Evolutionary conservation across 2,113 vertebrate genomes (phyloP).

Genomic region (Xiphophorus hellerii): DNA sequence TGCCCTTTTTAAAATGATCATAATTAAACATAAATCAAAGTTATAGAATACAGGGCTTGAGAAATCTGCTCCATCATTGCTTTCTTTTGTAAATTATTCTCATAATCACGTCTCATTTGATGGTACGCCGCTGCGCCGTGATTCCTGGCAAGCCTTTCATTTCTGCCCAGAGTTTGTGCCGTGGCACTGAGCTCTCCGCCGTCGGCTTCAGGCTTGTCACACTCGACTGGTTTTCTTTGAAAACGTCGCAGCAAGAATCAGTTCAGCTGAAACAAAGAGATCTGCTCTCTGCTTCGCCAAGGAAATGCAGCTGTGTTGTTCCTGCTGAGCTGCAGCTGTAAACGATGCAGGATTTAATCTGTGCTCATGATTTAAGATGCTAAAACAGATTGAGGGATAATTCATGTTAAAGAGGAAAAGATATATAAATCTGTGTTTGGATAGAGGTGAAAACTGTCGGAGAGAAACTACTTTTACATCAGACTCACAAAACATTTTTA

Average conservation of each 20-base stretch:
- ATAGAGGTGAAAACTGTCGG: not conserved
- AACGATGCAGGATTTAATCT: not conserved
- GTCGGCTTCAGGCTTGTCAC: not conserved
- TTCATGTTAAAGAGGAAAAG: not conserved
- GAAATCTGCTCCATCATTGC: not conserved
- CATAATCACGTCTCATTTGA: not conserved
- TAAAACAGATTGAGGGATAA: not conserved
- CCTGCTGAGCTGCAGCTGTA: not conserved
- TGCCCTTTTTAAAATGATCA: not conserved
- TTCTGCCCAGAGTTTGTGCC: not conserved
- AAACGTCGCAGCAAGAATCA: not conserved
- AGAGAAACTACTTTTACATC: not conserved
- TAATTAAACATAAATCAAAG: not conserved
- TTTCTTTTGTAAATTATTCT: not conserved
- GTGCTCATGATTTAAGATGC: not conserved
- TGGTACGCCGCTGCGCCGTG: too few species aligned
- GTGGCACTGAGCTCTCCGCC: not conserved
- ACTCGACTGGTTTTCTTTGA: slow-evolving; percentile 18
- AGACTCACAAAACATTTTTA: not conserved
- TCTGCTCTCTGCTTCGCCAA: not conserved
- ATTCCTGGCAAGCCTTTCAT: not conserved
- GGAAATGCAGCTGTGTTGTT: slow-evolving; percentile 8
- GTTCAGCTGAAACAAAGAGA: slow-evolving; percentile 3
- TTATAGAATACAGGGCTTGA: not conserved
- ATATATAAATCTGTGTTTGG: not conserved